phyloP scores from a whole-genome alignment of 1,140 invertebrate species.

The Zaprionus ghesquierei region DNA sequence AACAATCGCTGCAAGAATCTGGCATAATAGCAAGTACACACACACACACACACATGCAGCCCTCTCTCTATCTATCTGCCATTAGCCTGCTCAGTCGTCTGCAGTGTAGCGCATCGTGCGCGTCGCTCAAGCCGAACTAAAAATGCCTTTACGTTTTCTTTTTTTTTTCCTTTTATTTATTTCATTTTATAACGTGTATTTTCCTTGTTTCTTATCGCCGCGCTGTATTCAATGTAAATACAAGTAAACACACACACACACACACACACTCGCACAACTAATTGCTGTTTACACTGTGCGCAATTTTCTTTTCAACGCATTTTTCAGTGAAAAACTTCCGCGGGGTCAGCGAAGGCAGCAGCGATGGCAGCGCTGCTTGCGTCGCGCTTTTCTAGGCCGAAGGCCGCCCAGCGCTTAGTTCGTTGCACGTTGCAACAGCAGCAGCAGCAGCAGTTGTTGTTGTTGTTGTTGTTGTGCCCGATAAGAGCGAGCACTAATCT shows the following conservation, averaged over 20 bases:
- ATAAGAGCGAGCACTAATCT: conserved; percentile 69
- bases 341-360: not conserved
- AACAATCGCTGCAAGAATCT: not conserved
- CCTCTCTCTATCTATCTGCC: not conserved
- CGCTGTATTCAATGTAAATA: conserved; percentile 37
- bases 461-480: conserved; percentile 14
- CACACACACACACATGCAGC: not conserved
- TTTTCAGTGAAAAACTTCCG: conserved; percentile 11
- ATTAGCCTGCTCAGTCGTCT: conserved; percentile 35
- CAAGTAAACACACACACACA: conserved; percentile 22
- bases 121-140: conserved; percentile 39
- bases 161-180: conserved; percentile 8
- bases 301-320: conserved; percentile 72
- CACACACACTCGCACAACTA: conserved; percentile 42
- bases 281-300: conserved; percentile 72
- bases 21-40: too few relatives aligned
- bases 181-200: conserved; percentile 25
- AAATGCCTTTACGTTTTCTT: conserved; percentile 53
- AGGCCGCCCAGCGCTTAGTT: conserved; percentile 29
- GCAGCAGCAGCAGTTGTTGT: conserved; percentile 12
- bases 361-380: not conserved
- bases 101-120: conserved; percentile 45
- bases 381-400: conserved; percentile 5
- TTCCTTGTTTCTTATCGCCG: conserved; percentile 52
- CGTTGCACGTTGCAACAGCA: conserved; percentile 45